These are phyloP conservation scores for Nomada lathburiana DNA, from an alignment of 2,888 invertebrate species.

Conservation along the genomic window DNA sequence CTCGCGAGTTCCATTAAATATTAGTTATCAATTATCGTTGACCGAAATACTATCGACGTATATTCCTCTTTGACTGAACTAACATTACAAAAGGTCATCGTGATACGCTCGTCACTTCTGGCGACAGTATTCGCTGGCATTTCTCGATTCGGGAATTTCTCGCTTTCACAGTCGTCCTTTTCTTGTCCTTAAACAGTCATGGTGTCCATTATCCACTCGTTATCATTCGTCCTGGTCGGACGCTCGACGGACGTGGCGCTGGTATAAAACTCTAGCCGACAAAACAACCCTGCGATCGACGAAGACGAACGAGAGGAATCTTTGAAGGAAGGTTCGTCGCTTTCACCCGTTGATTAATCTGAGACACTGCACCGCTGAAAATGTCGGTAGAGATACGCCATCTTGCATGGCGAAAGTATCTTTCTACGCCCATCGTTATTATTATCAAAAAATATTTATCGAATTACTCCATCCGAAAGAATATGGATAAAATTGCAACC, in stretches of 20 bases:
- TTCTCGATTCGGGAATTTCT: slow-evolving; percentile 61
- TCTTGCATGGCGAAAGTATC: not conserved
- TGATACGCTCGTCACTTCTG: slow-evolving; percentile 38
- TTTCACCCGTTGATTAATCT: slow-evolving; percentile 66
- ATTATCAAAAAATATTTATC: not conserved
- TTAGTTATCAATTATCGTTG: slow-evolving; percentile 19
- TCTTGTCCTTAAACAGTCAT: slow-evolving; percentile 45
- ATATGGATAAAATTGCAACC: no score
- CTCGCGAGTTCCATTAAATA: no score
- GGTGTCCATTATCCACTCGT: slow-evolving; percentile 47
- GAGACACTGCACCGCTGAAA: slow-evolving; percentile 57
- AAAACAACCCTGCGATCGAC: slow-evolving; percentile 31
- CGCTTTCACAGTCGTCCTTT: slow-evolving; percentile 33
- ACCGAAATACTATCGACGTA: slow-evolving; percentile 46
- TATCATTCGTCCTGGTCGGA: slow-evolving; percentile 40
- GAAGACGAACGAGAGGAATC: slow-evolving; percentile 57
- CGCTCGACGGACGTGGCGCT: slow-evolving; percentile 25
- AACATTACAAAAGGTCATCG: slow-evolving; percentile 53
- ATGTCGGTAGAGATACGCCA: slow-evolving; percentile 47
- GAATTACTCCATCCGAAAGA: not conserved
- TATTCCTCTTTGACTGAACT: slow-evolving; percentile 48
- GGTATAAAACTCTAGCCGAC: slow-evolving; percentile 36
- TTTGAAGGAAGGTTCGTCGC: slow-evolving; percentile 38
- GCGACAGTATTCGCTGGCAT: slow-evolving; percentile 38
- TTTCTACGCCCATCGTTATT: no score